phyloP scores from a whole-genome alignment of 2,888 invertebrate species.

The Toxonevra muliebris region DNA sequence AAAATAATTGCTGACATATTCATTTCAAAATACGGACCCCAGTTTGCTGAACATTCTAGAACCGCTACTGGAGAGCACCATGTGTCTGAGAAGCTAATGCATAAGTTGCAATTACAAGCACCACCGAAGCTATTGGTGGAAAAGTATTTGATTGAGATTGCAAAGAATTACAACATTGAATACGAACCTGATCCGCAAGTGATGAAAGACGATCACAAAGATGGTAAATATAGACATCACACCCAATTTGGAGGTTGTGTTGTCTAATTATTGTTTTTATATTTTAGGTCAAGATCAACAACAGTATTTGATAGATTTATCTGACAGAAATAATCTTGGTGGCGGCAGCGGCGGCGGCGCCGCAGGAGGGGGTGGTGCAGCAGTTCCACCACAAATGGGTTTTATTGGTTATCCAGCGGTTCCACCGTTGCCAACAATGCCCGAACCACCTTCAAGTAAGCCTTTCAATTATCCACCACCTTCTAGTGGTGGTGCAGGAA shows the following conservation, averaged over 20 bases:
- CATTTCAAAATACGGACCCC: slow-evolving; percentile 88
- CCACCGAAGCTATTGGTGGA: slow-evolving; percentile 96
- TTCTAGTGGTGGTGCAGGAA: slow-evolving; percentile 54
- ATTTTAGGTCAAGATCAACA: slow-evolving; percentile 69
- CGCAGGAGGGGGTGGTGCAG: slow-evolving; percentile 62
- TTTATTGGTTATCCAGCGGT: slow-evolving; percentile 84
- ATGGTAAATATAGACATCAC: slow-evolving; percentile 40
- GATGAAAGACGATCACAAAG: slow-evolving; percentile 76
- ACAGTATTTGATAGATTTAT: slow-evolving; percentile 73
- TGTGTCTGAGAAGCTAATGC: slow-evolving; percentile 89
- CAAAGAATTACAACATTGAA: slow-evolving; percentile 92
- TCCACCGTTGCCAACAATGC: slow-evolving; percentile 71
- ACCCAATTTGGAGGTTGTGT: background rate
- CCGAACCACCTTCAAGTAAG: slow-evolving; percentile 67
- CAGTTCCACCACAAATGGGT: slow-evolving; percentile 76
- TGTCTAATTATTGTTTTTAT: background rate
- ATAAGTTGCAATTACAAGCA: slow-evolving; percentile 92
- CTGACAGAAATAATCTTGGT: slow-evolving; percentile 70
- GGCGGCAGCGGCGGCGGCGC: slow-evolving; percentile 64
- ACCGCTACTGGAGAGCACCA: slow-evolving; percentile 89
- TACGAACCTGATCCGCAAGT: slow-evolving; percentile 95
- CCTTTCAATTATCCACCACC: slow-evolving; percentile 75
- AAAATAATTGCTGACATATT: slow-evolving; percentile 89
- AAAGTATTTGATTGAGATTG: slow-evolving; percentile 92
- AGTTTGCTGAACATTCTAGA: slow-evolving; percentile 89